phyloP scores from a whole-genome alignment of 2,113 vertebrate species.

The Silurus asotus region DNA sequence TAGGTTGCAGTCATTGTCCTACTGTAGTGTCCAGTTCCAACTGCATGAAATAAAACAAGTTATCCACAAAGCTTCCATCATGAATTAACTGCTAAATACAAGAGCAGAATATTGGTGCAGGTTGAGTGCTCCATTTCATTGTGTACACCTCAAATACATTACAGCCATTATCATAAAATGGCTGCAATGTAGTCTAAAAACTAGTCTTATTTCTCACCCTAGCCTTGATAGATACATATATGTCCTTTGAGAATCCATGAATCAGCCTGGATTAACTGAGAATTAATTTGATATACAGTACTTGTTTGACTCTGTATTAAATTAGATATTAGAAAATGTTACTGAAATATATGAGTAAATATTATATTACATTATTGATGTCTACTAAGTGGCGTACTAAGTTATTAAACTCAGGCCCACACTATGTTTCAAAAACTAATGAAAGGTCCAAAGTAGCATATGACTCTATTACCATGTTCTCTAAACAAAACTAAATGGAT shows the following conservation, averaged over 20 bases:
- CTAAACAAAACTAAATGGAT: background rate
- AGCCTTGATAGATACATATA: background rate
- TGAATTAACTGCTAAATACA: background rate
- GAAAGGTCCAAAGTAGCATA: background rate
- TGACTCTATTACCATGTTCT: background rate
- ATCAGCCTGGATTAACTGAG: background rate
- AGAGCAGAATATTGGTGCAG: background rate
- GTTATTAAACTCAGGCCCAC: background rate
- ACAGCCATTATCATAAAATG: background rate
- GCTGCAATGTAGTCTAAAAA: background rate
- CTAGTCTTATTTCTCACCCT: background rate
- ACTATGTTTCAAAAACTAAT: background rate
- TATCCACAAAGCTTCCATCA: background rate
- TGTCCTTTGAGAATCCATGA: background rate
- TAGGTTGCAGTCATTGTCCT: constrained; percentile 91
- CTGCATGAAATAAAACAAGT: constrained; percentile 58
- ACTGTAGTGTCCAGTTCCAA: constrained; percentile 82
- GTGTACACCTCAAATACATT: background rate
- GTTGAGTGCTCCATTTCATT: background rate
- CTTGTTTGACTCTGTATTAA: background rate
- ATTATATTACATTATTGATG: background rate
- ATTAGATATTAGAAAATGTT: background rate
- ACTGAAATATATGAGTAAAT: background rate
- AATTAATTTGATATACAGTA: background rate
- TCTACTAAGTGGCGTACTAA: background rate